These are phyloP conservation scores for Willowsia nigromaculata DNA, from an alignment of 2,888 invertebrate genomes.

Conservation along the genomic window DNA sequence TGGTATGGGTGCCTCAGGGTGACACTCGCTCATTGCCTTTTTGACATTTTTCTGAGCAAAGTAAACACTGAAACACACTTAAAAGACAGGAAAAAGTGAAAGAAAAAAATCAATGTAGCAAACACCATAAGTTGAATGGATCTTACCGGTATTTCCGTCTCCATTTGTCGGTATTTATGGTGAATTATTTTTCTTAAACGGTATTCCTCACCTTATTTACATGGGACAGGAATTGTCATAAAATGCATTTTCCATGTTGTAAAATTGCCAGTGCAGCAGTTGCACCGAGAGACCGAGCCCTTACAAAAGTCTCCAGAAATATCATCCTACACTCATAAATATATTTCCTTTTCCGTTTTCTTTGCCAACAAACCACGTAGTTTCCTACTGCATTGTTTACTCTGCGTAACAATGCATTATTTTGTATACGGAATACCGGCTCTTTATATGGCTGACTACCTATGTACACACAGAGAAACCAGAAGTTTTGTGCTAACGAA, in stretches of 20 bases:
- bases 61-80: conserved; percentile 58
- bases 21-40: neutral
- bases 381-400: conserved; percentile 16
- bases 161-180: neutral
- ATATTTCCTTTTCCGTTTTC: conserved; percentile 24
- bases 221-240: neutral
- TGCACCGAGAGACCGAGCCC: too few relatives aligned
- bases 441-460: neutral
- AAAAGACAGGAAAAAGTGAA: conserved; percentile 34
- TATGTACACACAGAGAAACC: neutral
- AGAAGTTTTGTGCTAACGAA: conserved; percentile 3
- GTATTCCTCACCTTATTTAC: neutral
- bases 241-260: conserved; percentile 54
- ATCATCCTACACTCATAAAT: neutral
- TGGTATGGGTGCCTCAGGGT: conserved; percentile 5
- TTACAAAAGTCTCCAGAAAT: neutral
- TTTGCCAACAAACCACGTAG: neutral
- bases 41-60: conserved; percentile 38
- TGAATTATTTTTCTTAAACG: neutral
- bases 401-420: neutral
- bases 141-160: conserved; percentile 14
- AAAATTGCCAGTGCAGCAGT: neutral
- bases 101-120: conserved; percentile 41
- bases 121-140: neutral
- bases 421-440: too few relatives aligned